These are phyloP conservation scores for Linepithema humile DNA, from an alignment of 1,140 invertebrate species.

Conservation along the genomic window DNA sequence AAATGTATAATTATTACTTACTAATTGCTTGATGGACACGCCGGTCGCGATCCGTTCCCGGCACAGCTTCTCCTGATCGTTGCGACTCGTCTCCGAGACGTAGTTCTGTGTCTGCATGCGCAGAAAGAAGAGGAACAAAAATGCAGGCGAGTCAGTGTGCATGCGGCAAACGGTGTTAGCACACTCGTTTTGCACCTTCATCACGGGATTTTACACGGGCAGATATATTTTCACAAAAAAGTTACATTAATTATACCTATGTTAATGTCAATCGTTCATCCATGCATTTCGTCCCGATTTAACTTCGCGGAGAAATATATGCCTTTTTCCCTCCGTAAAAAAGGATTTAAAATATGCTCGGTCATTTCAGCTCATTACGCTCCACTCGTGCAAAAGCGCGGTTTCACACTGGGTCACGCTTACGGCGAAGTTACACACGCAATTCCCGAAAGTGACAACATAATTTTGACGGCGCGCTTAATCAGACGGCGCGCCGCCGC, in stretches of 20 bases:
- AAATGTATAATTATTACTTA: constrained; percentile 72
- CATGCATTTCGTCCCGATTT: neutral
- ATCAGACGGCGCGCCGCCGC: neutral
- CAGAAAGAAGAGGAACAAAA: constrained; percentile 73
- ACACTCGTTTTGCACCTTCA: neutral
- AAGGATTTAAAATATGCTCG: neutral
- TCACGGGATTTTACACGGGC: constrained; percentile 18
- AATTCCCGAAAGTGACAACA: constrained; percentile 24
- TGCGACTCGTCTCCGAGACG: constrained; percentile 82
- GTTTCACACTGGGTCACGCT: constrained; percentile 6
- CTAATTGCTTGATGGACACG: constrained; percentile 84
- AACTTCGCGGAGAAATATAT: neutral
- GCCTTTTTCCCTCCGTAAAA: neutral
- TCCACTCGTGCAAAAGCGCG: constrained; percentile 8
- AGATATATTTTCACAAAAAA: neutral
- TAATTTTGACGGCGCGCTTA: constrained; percentile 1
- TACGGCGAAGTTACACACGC: neutral
- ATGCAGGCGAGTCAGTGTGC: constrained; percentile 57
- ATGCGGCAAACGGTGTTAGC: constrained; percentile 33
- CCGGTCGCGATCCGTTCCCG: constrained; percentile 83
- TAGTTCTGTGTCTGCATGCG: constrained; percentile 84
- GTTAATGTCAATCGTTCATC: neutral
- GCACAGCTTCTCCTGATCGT: constrained; percentile 80
- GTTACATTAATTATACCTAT: neutral
- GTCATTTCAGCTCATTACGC: neutral